Percentiles rank a stretch among this genome's conserved stretches.
Evolutionary conservation across 35 echinoderm and acorn worm genomes (phyloP).

Genomic region (Ophioderma brevispina): DNA sequence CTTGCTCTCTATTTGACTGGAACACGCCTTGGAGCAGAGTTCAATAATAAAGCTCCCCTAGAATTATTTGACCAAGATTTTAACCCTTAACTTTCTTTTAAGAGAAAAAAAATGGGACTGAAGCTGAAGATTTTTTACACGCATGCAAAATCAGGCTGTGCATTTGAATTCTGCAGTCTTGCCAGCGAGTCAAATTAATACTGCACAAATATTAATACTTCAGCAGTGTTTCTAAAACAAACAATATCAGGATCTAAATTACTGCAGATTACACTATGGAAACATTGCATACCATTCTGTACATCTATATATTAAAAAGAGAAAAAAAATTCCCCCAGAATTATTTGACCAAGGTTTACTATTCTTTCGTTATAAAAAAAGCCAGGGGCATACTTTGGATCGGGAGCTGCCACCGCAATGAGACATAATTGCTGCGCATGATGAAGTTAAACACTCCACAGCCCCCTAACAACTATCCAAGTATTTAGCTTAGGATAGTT

Average conservation of each 20-base stretch:
- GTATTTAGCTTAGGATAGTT: neutral
- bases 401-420: too few relatives aligned
- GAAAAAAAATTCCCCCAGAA: neutral
- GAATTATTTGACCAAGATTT: too few relatives aligned
- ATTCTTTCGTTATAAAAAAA: neutral
- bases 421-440: neutral
- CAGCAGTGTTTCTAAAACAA: neutral
- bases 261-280: neutral
- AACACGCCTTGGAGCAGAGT: too few relatives aligned
- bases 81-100: too few relatives aligned
- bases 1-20: too few relatives aligned
- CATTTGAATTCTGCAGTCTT: too few relatives aligned
- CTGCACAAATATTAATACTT: too few relatives aligned
- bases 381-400: neutral
- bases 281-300: neutral
- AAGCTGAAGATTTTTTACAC: too few relatives aligned
- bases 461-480: conserved; percentile 1
- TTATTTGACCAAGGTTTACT: neutral
- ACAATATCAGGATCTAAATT: neutral
- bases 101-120: too few relatives aligned
- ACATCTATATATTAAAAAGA: neutral
- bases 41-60: too few relatives aligned
- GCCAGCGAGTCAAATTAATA: too few relatives aligned
- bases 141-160: too few relatives aligned
- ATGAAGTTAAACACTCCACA: neutral